phyloP scores from a whole-genome alignment of 2,888 invertebrate genomes.

The Unio pictorum region DNA sequence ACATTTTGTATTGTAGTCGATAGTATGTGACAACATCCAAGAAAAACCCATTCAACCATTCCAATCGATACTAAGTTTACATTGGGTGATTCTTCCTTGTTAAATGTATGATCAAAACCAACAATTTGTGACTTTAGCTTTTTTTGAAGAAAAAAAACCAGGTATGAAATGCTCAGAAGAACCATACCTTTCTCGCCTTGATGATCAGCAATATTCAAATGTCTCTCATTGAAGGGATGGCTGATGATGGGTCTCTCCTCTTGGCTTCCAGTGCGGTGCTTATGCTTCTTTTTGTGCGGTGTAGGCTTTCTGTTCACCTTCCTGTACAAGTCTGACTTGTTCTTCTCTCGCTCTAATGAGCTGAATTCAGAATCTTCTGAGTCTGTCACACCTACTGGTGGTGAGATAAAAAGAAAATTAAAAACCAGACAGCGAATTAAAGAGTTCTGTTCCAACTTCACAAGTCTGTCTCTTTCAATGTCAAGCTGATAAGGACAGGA shows the following conservation, averaged over 20 bases:
- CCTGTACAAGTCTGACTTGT: slow-evolving; percentile 73
- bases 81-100: too few species aligned
- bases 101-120: too few species aligned
- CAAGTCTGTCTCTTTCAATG: too few species aligned
- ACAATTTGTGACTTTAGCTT: too few species aligned
- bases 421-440: too few species aligned
- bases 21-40: too few species aligned
- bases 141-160: background rate
- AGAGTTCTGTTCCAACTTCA: too few species aligned
- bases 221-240: slow-evolving; percentile 16
- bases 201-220: slow-evolving; percentile 19
- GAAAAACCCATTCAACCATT: too few species aligned
- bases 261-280: slow-evolving; percentile 23
- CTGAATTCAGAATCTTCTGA: slow-evolving; percentile 93
- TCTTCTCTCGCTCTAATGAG: slow-evolving; percentile 78
- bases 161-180: background rate
- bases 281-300: slow-evolving; percentile 81
- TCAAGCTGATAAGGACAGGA: too few species aligned
- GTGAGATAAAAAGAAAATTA: too few species aligned
- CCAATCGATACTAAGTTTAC: too few species aligned
- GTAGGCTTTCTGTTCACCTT: slow-evolving; percentile 78
- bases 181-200: slow-evolving; percentile 20
- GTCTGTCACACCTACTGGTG: slow-evolving; percentile 76
- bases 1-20: too few species aligned
- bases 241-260: background rate